Percentiles rank a stretch among this genome's conserved stretches.
phyloP scores from a whole-genome alignment of 2,888 invertebrate species.

The Cheilosia soror region DNA sequence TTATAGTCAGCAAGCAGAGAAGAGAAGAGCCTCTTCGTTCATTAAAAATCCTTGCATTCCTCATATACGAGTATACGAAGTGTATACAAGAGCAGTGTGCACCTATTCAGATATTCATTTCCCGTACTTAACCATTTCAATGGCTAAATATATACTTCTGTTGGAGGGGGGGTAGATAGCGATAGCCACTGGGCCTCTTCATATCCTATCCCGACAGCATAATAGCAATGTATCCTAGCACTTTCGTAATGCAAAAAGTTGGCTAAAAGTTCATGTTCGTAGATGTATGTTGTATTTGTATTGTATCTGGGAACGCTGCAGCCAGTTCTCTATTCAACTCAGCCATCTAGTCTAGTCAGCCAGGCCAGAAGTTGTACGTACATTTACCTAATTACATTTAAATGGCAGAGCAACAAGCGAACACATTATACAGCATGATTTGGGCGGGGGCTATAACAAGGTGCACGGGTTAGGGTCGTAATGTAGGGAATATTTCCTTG shows the following conservation, averaged over 20 bases:
- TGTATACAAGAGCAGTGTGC: conserved; percentile 27
- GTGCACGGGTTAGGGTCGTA: neutral
- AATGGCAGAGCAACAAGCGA: conserved; percentile 77
- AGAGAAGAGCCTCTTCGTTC: conserved; percentile 38
- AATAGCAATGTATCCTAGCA: conserved; percentile 28
- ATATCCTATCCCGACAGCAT: neutral
- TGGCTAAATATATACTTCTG: conserved; percentile 55
- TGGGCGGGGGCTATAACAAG: conserved; percentile 41
- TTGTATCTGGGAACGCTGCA: conserved; percentile 31
- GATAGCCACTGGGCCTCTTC: conserved; percentile 26
- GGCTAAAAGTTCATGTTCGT: conserved; percentile 29
- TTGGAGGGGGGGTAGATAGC: neutral
- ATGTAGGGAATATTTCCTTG: conserved; percentile 37
- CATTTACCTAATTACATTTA: conserved; percentile 78
- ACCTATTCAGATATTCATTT: conserved; percentile 72
- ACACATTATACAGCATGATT: conserved; percentile 62
- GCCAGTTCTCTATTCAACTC: conserved; percentile 32
- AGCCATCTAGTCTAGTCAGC: conserved; percentile 49
- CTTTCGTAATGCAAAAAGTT: conserved; percentile 51
- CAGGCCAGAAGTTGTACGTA: conserved; percentile 65
- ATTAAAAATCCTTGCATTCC: conserved; percentile 67
- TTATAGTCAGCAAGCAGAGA: neutral
- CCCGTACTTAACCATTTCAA: conserved; percentile 60
- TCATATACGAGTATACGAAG: conserved; percentile 1
- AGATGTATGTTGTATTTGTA: too few relatives aligned